phyloP scores from a whole-genome alignment of 2,888 invertebrate genomes.

The Apodemia mormo region DNA sequence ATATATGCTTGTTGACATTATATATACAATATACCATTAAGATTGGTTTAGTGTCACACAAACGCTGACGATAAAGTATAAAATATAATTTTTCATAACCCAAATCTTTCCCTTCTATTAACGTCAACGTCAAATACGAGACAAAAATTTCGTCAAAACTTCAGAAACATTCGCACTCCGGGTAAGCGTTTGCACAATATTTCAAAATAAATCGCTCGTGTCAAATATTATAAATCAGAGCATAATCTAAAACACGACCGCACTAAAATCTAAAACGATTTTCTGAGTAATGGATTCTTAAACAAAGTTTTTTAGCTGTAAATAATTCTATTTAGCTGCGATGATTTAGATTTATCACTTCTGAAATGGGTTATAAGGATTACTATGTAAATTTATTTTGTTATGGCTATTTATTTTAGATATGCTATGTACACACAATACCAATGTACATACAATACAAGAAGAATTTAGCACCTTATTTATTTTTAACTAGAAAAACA shows the following conservation, averaged over 20 bases:
- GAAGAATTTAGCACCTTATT: too few species aligned
- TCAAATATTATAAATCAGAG: slow-evolving; percentile 19
- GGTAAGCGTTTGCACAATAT: slow-evolving; percentile 13
- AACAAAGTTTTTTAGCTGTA: slow-evolving; percentile 9
- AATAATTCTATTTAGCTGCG: slow-evolving; percentile 3
- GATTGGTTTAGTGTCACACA: too few species aligned
- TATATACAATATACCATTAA: too few species aligned
- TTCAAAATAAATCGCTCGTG: slow-evolving; percentile 13
- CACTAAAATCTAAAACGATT: slow-evolving; percentile 6
- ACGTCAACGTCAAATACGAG: not conserved
- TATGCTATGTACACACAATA: not conserved
- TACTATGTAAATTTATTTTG: slow-evolving; percentile 9
- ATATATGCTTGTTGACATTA: too few species aligned
- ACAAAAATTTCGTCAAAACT: not conserved
- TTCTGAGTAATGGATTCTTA: slow-evolving; percentile 15
- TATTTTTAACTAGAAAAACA: too few species aligned
- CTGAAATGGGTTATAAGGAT: slow-evolving; percentile 3
- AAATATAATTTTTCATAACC: not conserved
- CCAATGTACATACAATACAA: too few species aligned
- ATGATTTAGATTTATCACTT: slow-evolving; percentile 11
- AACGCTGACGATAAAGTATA: too few species aligned
- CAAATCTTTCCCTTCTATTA: not conserved
- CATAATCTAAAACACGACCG: slow-evolving; percentile 9
- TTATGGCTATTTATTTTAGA: slow-evolving; percentile 1
- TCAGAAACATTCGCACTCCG: slow-evolving; percentile 8